Conservation (phyloP, 2,797 vertebrate genomes). For the Sardinella longiceps region DNA sequence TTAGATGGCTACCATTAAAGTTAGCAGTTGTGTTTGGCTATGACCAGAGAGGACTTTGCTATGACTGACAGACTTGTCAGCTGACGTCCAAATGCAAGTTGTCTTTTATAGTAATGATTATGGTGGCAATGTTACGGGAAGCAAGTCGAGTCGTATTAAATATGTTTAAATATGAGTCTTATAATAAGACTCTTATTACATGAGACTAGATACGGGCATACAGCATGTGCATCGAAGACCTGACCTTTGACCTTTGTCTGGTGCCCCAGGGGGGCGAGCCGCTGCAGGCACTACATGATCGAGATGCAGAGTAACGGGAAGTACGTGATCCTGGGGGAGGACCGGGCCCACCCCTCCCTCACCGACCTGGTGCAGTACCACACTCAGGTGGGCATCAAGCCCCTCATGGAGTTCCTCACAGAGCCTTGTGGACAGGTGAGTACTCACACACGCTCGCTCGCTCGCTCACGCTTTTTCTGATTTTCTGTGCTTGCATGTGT, state of each 20-base stretch:
- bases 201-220: background rate
- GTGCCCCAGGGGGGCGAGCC: constrained; percentile 57
- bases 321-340: constrained; percentile 77
- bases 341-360: constrained; percentile 69
- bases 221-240: background rate
- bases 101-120: too few species aligned
- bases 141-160: too few species aligned
- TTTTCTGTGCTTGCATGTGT: too few species aligned
- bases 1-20: too few species aligned
- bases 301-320: constrained; percentile 71
- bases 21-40: too few species aligned
- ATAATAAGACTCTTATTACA: too few species aligned
- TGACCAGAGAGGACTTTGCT: too few species aligned
- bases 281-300: constrained; percentile 77
- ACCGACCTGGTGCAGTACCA: constrained; percentile 67
- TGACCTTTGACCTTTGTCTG: background rate
- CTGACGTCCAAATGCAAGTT: too few species aligned
- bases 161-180: too few species aligned
- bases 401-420: constrained; percentile 72
- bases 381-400: constrained; percentile 70
- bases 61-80: too few species aligned
- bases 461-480: background rate
- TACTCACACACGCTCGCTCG: background rate
- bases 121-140: too few species aligned
- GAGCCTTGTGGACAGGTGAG: constrained; percentile 72